Evolutionary conservation across 2,888 invertebrate species (phyloP).

Genomic region (Chelonus formosanus): DNA sequence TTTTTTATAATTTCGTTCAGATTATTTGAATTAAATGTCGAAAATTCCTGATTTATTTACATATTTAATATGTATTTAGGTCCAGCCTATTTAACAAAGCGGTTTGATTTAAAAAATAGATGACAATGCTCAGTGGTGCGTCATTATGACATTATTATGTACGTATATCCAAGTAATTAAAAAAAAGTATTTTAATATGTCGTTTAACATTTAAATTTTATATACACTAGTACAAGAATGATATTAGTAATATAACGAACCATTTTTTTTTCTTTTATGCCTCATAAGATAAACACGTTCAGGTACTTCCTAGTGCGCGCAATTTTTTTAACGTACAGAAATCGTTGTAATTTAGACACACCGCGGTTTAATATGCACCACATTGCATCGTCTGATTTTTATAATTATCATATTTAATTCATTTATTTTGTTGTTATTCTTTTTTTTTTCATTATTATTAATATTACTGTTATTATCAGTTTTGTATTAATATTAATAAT

Average conservation of each 20-base stretch:
- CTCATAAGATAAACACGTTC: slow-evolving; percentile 43
- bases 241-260: slow-evolving; percentile 26
- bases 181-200: slow-evolving; percentile 25
- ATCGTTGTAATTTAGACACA: slow-evolving; percentile 38
- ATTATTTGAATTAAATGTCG: too few relatives aligned
- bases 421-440: neutral
- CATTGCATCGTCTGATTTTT: slow-evolving; percentile 16
- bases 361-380: slow-evolving; percentile 1
- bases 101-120: slow-evolving; percentile 8
- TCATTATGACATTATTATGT: slow-evolving; percentile 6
- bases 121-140: slow-evolving; percentile 21
- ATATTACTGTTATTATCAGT: too few relatives aligned
- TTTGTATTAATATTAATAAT: too few relatives aligned
- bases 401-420: slow-evolving; percentile 29
- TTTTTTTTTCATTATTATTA: too few relatives aligned
- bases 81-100: slow-evolving; percentile 20
- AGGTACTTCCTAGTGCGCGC: slow-evolving; percentile 53
- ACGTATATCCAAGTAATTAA: slow-evolving; percentile 18
- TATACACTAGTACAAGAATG: slow-evolving; percentile 19
- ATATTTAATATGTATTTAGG: slow-evolving; percentile 18
- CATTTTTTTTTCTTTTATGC: slow-evolving; percentile 35
- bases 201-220: slow-evolving; percentile 18
- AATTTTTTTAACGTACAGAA: slow-evolving; percentile 28
- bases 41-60: neutral
- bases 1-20: too few relatives aligned